Base-by-base conservation (phyloP, 1,140 invertebrate genomes). In the Lepidurus arcticus region DNA sequence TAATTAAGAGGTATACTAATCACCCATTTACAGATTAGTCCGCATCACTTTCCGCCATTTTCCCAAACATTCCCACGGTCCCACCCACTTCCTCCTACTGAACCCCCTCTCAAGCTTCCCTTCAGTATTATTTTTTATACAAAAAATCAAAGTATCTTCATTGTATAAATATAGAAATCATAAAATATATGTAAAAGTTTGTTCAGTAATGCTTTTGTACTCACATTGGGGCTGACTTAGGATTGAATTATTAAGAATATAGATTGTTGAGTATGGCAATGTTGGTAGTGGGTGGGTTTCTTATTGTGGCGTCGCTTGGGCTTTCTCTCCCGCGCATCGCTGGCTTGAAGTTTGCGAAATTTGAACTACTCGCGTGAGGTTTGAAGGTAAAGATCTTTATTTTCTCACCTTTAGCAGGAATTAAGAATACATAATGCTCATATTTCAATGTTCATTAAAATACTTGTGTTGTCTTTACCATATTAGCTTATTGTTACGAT, bases 1-100 rank as follows among this genome's bases (percentile, higher is more conserved):
- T 65, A 7, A 13, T 65, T 13, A 65, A 65, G 13, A 9, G 8
- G 53, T 65, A 7, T 7, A 65, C 53, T 65, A 65, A 65, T 65
- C 53, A 65, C 53, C 21, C 53, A 65, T 65, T 65, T 65, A 65
- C 53, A 65, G 53, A 65, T 65, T 65, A 65, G 53, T 65, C 53
- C n/a, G 53, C 53, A 65, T 65, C 53, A 65, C 53, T 21, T 65
- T 65, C 53, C 53, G 53, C 53, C 53, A 65, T 65, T 65, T 65
- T 65, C 53, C 53, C 53, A 65, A 65, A 65, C 53, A 65, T 65
- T 65, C 53, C 53, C 53, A 65, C 53, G 53, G 53, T 65, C 53
- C 53, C 53, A 65, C 53, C 53, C 53, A 65, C 53, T 65, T 21
- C 53, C 53, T 16, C 53, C 21, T 21, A 65, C 53, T 21, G 16